A percentile compares a stretch with the other conserved stretches of the same genome.
These are phyloP conservation scores for Anticlea derivata DNA, from an alignment of 2,888 invertebrate genomes.

Conservation along the genomic window DNA sequence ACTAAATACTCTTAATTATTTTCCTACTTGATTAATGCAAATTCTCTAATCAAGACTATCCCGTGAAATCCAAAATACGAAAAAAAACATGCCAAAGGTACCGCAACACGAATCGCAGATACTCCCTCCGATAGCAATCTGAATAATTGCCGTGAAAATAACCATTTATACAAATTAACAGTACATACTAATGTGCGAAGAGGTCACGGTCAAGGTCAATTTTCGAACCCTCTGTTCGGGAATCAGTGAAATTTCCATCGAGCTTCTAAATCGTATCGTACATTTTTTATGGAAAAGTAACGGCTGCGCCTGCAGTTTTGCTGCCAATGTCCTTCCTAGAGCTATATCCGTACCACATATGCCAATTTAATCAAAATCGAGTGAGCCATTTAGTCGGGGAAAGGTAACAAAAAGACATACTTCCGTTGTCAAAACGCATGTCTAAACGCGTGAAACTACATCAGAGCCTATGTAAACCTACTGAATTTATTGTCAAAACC, in stretches of 20 bases:
- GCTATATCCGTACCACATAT: too few species aligned
- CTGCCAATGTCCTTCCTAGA: too few species aligned
- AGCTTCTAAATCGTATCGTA: too few species aligned
- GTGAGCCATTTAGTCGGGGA: too few species aligned
- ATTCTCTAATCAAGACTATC: neutral
- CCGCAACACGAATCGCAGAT: slow-evolving; percentile 1
- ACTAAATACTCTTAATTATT: neutral
- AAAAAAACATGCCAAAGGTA: neutral
- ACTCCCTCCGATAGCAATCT: slow-evolving; percentile 2
- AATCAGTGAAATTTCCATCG: neutral
- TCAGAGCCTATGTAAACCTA: neutral
- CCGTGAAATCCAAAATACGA: slow-evolving; percentile 10
- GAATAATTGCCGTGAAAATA: slow-evolving; percentile 16
- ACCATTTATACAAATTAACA: slow-evolving; percentile 9
- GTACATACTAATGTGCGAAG: slow-evolving; percentile 19
- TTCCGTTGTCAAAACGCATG: too few species aligned
- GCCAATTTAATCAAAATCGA: too few species aligned
- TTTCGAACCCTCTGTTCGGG: too few species aligned
- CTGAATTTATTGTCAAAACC: slow-evolving; percentile 11
- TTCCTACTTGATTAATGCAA: neutral
- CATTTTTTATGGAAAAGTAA: too few species aligned
- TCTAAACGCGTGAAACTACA: too few species aligned
- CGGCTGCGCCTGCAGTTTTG: too few species aligned
- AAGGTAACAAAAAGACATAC: too few species aligned
- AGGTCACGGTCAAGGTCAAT: slow-evolving; percentile 21